Evolutionary conservation across 1,140 invertebrate species (phyloP).

Genomic region (Marisa cornuarietis): DNA sequence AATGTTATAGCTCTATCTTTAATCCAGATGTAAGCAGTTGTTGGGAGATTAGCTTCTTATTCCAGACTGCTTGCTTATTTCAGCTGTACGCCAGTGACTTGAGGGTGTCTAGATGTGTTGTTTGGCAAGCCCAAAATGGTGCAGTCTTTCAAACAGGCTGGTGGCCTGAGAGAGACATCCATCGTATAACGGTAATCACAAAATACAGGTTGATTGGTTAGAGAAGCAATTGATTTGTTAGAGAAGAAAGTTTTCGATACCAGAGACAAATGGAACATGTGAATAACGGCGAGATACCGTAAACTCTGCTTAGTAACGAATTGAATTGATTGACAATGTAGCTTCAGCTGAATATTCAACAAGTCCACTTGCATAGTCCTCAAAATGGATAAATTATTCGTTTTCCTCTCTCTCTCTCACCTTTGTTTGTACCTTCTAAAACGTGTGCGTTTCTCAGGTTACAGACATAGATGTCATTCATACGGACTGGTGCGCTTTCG

Average conservation of each 20-base stretch:
- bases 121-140: conserved; percentile 31
- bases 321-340: neutral
- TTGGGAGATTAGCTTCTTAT: neutral
- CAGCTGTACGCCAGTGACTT: conserved; percentile 20
- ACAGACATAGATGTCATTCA: conserved; percentile 32
- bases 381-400: neutral
- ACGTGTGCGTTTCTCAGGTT: neutral
- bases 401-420: neutral
- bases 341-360: neutral
- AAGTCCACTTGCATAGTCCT: neutral
- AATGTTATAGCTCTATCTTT: too few species aligned
- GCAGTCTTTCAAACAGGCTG: conserved; percentile 31
- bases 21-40: neutral
- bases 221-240: neutral
- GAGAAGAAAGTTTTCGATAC: too few species aligned
- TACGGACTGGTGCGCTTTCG: conserved; percentile 30
- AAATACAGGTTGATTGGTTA: too few species aligned
- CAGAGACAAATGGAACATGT: neutral
- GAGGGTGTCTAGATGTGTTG: conserved; percentile 10
- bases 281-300: neutral
- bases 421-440: neutral
- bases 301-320: neutral
- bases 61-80: neutral
- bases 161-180: conserved; percentile 17
- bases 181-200: neutral